Base-by-base conservation (phyloP, 2,113 vertebrate species). In the Thymallus thymallus region DNA sequence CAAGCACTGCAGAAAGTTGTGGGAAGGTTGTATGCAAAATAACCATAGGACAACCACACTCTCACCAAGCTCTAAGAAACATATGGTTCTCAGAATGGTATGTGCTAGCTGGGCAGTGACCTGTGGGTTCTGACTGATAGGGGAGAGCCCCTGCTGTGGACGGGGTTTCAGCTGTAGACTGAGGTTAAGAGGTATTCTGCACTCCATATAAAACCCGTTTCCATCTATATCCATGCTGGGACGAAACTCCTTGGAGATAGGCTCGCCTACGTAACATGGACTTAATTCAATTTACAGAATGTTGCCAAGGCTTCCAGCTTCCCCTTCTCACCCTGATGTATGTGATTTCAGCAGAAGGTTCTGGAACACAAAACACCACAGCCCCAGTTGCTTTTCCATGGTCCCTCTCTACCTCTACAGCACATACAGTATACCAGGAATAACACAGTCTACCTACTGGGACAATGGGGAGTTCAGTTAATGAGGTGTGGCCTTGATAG, bases 231-330 rank as follows among this genome's bases (percentile, higher is more conserved):
- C 89, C 82, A 90, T 84, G 83, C 72, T 72, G 55, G 26, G 56
- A 16, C 45, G 75, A 75, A 76, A 13, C 72, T 85, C 75, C 77
- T 9, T 7, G n/a, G 86, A 88, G 87, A 83, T 69, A 4, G 2
- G 5, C 71, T 73, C 73, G 79, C 76, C 77, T 84, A 78, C n/a
- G 29, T 81, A 41, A 10, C 35, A 72, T 76, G 76, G 82, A 86
- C 82, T 88, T 83, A 88, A 89, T 90, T 80, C 80, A 85, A 84
- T 89, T 91, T 86, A 76, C 81, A 64, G 71, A 75, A 82, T 72
- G 75, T 76, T 82, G 63, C 76, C 76, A 84, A 83, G 83, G 84
- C 60, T 74, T 64, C 79, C 71, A 72, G 75, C 73, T 79, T 22
- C 41, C 75, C 56, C 4, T 41, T 41, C 35, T 76, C 24, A 35